A percentile compares a stretch with the other conserved stretches of the same genome.
phyloP scores from a whole-genome alignment of 2,113 vertebrate genomes.

The Anthoscopus minutus region DNA sequence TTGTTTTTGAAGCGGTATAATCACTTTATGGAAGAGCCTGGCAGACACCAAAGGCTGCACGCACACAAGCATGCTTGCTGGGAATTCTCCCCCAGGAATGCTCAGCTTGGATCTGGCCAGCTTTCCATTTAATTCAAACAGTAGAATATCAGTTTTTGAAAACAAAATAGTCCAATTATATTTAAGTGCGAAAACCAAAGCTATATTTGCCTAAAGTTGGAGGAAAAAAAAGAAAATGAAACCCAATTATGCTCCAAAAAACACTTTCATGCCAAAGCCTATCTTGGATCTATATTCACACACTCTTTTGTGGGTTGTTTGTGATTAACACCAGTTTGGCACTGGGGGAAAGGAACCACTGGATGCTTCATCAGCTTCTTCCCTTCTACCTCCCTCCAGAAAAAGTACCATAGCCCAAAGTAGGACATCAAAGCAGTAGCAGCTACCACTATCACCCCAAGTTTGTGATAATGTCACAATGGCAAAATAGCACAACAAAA shows the following conservation, averaged over 20 bases:
- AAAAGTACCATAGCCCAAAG: not conserved
- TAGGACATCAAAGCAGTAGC: not conserved
- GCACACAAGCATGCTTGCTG: conserved; percentile 17
- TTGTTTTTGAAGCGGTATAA: not conserved
- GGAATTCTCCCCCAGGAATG: conserved; percentile 42
- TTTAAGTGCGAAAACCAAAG: conserved; percentile 39
- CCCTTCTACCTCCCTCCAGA: not conserved
- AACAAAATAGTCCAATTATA: not conserved
- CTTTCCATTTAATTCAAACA: conserved; percentile 12
- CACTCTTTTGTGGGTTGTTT: not conserved
- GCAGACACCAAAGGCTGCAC: conserved; percentile 28
- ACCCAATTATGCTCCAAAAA: not conserved
- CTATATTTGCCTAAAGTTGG: not conserved
- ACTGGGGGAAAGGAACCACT: not conserved
- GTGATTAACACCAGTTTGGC: not conserved
- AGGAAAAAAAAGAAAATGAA: not conserved
- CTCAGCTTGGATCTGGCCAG: conserved; percentile 5
- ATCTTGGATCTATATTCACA: not conserved
- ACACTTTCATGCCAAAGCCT: not conserved
- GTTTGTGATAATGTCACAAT: not conserved
- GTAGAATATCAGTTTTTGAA: not conserved
- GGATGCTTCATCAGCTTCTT: not conserved
- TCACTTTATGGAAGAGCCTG: conserved; percentile 15
- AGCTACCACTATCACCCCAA: not conserved
- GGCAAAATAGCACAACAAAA: not conserved